phyloP scores from a whole-genome alignment of 2,113 vertebrate genomes.

The Ammodytes dubius region DNA sequence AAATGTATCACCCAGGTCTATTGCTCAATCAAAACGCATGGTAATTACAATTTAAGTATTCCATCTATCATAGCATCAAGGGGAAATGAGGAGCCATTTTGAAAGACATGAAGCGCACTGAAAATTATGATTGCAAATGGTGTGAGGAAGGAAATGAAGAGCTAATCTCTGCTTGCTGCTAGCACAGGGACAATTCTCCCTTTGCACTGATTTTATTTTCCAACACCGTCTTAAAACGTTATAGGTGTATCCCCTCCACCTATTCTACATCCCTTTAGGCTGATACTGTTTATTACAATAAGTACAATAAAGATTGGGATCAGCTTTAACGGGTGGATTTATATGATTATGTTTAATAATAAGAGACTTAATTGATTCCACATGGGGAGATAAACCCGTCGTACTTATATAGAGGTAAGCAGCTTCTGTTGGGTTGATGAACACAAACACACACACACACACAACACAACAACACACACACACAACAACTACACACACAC shows the following conservation, averaged over 20 bases:
- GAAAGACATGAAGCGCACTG: background rate
- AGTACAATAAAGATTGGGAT: conserved; percentile 25
- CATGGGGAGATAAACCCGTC: background rate
- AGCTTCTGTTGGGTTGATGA: background rate
- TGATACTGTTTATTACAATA: background rate
- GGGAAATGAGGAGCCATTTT: conserved; percentile 19
- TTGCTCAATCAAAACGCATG: conserved; percentile 33
- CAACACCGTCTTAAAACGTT: background rate
- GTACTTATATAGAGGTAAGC: background rate
- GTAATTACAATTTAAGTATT: conserved; percentile 23
- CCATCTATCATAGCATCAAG: conserved; percentile 1
- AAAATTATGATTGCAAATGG: conserved; percentile 16
- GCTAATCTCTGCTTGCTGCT: background rate
- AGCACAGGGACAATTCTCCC: background rate
- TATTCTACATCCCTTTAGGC: background rate
- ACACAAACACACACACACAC: too few species aligned
- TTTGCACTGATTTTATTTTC: background rate
- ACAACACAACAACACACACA: background rate
- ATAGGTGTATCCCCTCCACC: background rate
- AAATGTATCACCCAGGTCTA: conserved; percentile 26
- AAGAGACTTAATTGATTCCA: conserved; percentile 19
- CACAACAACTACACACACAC: too few species aligned
- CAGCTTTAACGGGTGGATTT: background rate
- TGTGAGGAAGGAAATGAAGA: conserved; percentile 10
- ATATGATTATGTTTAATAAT: background rate